Base-by-base conservation (phyloP, 2,888 invertebrate species). In the Xiphydria camelus region DNA sequence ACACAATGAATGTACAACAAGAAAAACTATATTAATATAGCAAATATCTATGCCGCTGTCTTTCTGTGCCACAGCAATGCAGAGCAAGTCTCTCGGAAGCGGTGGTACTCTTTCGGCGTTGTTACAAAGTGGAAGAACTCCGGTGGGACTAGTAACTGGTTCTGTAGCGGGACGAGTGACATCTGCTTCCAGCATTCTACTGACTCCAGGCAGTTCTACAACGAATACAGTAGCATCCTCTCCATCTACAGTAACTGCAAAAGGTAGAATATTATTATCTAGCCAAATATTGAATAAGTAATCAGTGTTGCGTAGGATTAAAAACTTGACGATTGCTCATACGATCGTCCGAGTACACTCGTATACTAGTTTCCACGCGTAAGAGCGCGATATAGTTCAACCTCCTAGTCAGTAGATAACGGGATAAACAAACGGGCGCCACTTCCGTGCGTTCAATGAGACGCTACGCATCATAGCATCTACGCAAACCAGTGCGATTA, bases 221-320 rank as follows among this genome's bases (percentile, higher is more conserved):
- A n/a, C 55, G 23, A 51, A 50, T 51, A 51, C 54, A 36, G 44
- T 59, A 44, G 49, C 61, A 22, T 41, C 59, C 14, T 53, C 62
- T n/a, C 35, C 60, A 34, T 33, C 57, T 14, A 45, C 61, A 22
- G 47, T 64, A 35, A 23, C 58, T 41, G 39, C 68, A 59, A 71
- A 70, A 73, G 73, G 73, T 73, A 73, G 64, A 70, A 61, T 57
- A 55, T 45, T 54, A 61, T 62, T 67, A 49, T 46, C 54, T 53
- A 59, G 46, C 48, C 47, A 51, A 31, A 34, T 50, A 47, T 40
- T 41, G 12, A 47, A 49, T 33, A 45, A 43, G 21, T 45, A 19
- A 36, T 29, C 9, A 10, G 7, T 20, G 17, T n/a, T 34, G 10
- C 9, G 18, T 19, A 18, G n/a, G 15, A n/a, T 34, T 33, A 2